Evolutionary conservation across 2,113 vertebrate species (phyloP), one percentile per base, ranked within the genome.

Genomic region (Ceyx margarethae): DNA sequence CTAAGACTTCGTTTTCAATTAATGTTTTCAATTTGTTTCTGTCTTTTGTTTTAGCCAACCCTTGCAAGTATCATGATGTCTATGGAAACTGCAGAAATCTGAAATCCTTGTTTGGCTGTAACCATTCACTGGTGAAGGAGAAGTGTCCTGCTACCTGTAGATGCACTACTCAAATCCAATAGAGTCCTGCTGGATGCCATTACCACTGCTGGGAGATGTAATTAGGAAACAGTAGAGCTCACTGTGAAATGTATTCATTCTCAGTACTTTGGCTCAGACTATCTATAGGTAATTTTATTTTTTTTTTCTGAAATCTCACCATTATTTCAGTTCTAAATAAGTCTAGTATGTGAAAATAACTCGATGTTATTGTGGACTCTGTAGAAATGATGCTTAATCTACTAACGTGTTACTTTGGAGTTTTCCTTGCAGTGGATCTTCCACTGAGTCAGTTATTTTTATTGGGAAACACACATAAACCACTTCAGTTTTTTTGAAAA

Each of bases 81-180:
- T 11, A 29, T 33, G 15, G 7, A 61, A 94, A 81, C 56, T 95
- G 94, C 65, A 53, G 1, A 45, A 74, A 57, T 15, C 29, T 97
- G 75, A 53, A 53, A 85, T 15, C 0, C 0, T 33, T 92, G 37
- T 78, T 95, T 37, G 23, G 90, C 56, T 96, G 95, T 10, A 8
- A 7, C 6, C n/a, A 90, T 29, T 4, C 61, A 4, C 1, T 91
- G 43, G 40, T 97, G 90, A 88, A 43, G 50, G 2, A 45, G 1
- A 11, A 93, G 5, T 95, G 96, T 66, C 15, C 66, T 50, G 95
- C 91, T 33, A 84, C 62, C 22, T 96, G 95, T 35, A 78, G 8
- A 42, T 96, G 95, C 84, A 72, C 46, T 21, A 77, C 56, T 51
- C 18, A 96, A 54, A 97, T 96, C 11, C 6, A 65, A 11, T 96